Evolutionary conservation across 2,888 invertebrate species (phyloP), one percentile per base, ranked within the genome.

Genomic region (Hedychridium roseum): DNA sequence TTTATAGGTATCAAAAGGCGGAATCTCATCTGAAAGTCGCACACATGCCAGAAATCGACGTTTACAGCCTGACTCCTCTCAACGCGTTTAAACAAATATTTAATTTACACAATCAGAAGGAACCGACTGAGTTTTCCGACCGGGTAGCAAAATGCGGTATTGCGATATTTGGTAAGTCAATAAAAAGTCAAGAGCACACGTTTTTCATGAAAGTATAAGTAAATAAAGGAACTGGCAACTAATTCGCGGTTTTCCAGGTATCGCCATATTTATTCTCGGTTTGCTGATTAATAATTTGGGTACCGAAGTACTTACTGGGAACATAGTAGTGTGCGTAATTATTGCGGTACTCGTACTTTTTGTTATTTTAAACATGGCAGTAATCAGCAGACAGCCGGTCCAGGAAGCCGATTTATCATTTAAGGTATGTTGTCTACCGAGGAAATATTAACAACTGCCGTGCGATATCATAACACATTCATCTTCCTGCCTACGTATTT

Each of bases 361-460:
- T 11, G 78, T 89, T 27, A 58, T 87, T 2, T 59, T 83, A 26
- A 81, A 84, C 17, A 74, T 86, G 26, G 66, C 86, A 1, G 81
- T 88, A 18, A 86, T 92, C 53, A 84, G 82, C 57, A 80, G 89
- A 23, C 92, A 92, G 78, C 92, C 92, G 0, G 78, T 82, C 35
- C 84, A 86, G 9, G 68, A 80, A 2, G 70, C 80, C 1, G 79
- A 88, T 48, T 80, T 92, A 34, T 83, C 89, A 2, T 92, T 92
- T 70, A 89, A 87, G 80, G 92, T 89, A 70, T 23, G 3, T 34
- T 23, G 7, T 16, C 27, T 18, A 28, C 26, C 5, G 9, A 32
- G 3, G 35, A 36, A n/a, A n/a, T n/a, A n/a, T n/a, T n/a, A n/a
- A n/a, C n/a, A n/a, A n/a, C n/a, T n/a, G n/a, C n/a, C n/a, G n/a